Evolutionary conservation across 2,888 invertebrate genomes (phyloP), one percentile per base, ranked within the genome.

Genomic region (Geotrupes spiniger): DNA sequence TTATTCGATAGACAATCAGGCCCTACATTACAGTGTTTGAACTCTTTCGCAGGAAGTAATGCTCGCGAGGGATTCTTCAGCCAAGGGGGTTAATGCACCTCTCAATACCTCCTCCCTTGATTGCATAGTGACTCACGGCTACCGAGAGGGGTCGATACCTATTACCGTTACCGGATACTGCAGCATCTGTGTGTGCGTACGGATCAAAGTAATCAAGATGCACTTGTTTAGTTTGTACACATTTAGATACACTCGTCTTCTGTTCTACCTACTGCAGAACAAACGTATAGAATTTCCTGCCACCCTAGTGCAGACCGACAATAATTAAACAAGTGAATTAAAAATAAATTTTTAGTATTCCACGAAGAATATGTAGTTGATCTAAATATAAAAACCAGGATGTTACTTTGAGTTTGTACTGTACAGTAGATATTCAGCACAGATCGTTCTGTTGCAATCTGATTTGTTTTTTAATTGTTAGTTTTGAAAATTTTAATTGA

Each of bases 191-290:
- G 68, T 65, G 58, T 61, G 63, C 62, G 61, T 64, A 60, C 63
- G 68, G 72, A 71, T 71, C 72, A 72, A 71, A 71, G 71, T 64
- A 72, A 72, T 71, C 72, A 71, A 71, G 69, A 70, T 68, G 69
- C 71, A 71, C 71, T 71, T 72, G 71, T 71, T 71, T 67, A 65
- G 67, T 65, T 66, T 59, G 58, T 58, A 53, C 50, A 52, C 52
- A 38, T 47, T 45, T 36, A 33, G 33, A 33, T 33, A 33, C 33
- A 33, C 11, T 10, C 33, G 3, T 33, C 33, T 33, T 33, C 14
- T 9, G 11, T 33, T 33, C 15, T 15, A 33, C 33, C 33, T 33
- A 33, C 33, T 12, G 15, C 4, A 4, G 4, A 29, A 33, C 33
- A 14, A 33, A 33, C 12, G 14, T 33, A 33, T 33, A 10, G 33